Evolutionary conservation across 1,140 invertebrate genomes (phyloP), one percentile per base, ranked within the genome.

Genomic region (Drosophila willistoni): DNA sequence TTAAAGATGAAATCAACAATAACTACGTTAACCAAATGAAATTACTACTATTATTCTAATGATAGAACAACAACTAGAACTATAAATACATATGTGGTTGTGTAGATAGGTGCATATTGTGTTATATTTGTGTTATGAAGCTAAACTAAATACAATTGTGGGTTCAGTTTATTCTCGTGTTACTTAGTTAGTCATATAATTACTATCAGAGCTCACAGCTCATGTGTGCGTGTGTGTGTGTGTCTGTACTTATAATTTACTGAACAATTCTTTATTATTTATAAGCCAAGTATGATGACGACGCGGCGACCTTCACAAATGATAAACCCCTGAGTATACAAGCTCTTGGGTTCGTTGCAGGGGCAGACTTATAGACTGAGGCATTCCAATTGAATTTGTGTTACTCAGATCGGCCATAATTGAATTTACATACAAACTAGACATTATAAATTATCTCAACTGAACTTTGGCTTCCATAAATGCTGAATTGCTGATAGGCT

Each of bases 1-100:
- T 29, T 29, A 73, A 51, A 61, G 54, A 22, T 22, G 65, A 19
- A n/a, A 34, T 34, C 7, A 55, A 59, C 22, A 25, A 13, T 39
- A 13, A 39, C 9, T 39, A 9, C 3, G 14, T 17, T 1, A 19
- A 22, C 44, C 44, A 51, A 22, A 51, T 51, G 1, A 22, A 51
- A 51, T 51, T 51, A 51, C 17, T 10, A 51, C 12, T 19, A 22
- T 51, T 10, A 51, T 10, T 12, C 44, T 22, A 51, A 51, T 51
- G 44, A 51, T 51, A 51, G 44, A 51, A 22, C 17, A 22, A 19
- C 9, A 22, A 17, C 5, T 29, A 7, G 29, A 29, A 29, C 6
- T 6, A 29, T 25, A 25, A 25, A 25, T 25, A 2, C 10, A 19
- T 12, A 19, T 47, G 19, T 6, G 19, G 19, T 22, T 22, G 19